A percentile compares a stretch with the other conserved stretches of the same genome.
Evolutionary conservation across 2,113 vertebrate species (phyloP).

Genomic region (Nycticryphes semicollaris): DNA sequence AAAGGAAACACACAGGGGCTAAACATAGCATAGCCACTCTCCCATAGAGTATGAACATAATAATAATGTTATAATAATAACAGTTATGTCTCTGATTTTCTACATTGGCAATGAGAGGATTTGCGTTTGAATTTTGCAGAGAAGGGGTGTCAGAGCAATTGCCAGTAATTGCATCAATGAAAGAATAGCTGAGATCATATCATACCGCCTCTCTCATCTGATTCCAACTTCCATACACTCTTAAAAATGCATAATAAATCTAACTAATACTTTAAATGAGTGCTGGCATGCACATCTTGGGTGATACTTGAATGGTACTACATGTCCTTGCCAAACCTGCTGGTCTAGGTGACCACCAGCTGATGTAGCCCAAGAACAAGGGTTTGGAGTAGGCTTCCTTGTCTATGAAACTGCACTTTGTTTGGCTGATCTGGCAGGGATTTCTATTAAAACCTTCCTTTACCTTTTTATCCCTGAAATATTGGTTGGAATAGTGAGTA

Average conservation of each 20-base stretch:
- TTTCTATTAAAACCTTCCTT: constrained; percentile 9
- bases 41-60: neutral
- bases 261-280: neutral
- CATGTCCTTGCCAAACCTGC: neutral
- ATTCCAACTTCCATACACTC: neutral
- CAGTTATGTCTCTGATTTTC: neutral
- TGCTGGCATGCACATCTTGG: neutral
- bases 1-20: neutral
- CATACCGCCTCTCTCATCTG: neutral
- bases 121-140: constrained; percentile 6
- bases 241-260: constrained; percentile 24
- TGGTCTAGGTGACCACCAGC: neutral
- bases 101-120: neutral
- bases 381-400: neutral
- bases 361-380: neutral
- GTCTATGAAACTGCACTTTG: neutral
- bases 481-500: neutral
- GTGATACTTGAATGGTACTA: neutral
- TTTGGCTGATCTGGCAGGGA: neutral
- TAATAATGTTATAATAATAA: neutral
- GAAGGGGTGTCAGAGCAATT: neutral
- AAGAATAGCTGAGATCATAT: constrained; percentile 4
- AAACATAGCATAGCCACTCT: neutral
- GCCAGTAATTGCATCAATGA: neutral
- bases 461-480: neutral